Conservation (phyloP, 1,140 invertebrate genomes). For the Aethina tumida region DNA sequence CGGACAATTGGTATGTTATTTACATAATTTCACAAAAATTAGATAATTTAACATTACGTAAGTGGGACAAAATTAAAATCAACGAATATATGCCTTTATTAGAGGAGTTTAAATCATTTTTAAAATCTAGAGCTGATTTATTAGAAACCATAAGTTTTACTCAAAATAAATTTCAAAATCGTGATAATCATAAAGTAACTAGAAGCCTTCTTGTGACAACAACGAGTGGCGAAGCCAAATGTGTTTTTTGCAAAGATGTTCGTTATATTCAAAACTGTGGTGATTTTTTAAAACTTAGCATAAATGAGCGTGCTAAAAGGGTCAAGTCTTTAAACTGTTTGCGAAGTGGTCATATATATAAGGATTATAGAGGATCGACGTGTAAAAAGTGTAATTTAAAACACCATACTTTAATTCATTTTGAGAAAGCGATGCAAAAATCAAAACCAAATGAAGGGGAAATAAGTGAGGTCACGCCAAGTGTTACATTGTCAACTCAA, state of each 20-base stretch:
- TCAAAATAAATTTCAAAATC: constrained; percentile 1
- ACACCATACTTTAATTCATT: background rate
- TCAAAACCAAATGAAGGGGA: background rate
- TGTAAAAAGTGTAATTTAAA: constrained; percentile 1
- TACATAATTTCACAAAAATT: constrained; percentile 1
- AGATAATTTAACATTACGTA: constrained; percentile 1
- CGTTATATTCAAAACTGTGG: background rate
- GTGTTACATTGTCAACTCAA: background rate
- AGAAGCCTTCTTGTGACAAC: background rate
- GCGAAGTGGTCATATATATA: background rate
- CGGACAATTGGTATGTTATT: constrained; percentile 5
- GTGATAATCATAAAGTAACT: constrained; percentile 1
- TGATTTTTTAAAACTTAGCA: background rate
- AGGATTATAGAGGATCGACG: background rate
- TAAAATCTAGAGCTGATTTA: constrained; percentile 1
- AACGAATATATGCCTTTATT: constrained; percentile 1
- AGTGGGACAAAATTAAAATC: constrained; percentile 3
- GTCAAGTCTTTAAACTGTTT: constrained; percentile 3
- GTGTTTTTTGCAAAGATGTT: no score
- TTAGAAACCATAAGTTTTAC: constrained; percentile 8
- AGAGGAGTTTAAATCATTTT: constrained; percentile 6
- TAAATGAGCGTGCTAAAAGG: background rate
- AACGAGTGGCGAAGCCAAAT: no score
- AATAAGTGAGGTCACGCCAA: background rate
- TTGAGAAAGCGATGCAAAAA: background rate